Base-by-base conservation (phyloP, 2,888 invertebrate species). In the Cacoxenus indagator region DNA sequence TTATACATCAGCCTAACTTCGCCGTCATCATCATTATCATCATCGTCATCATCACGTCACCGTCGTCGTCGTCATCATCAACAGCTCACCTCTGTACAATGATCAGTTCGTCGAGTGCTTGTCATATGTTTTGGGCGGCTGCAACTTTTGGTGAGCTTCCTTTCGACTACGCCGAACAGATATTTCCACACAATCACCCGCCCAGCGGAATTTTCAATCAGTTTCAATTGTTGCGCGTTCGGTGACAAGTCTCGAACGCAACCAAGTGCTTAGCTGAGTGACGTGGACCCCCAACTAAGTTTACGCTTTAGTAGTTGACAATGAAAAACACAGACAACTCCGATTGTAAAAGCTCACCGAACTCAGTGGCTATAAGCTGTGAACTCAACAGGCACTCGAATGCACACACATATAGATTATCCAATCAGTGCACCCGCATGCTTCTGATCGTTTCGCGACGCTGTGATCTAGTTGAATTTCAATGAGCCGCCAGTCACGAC, bases 221-320 rank as follows among this genome's bases (percentile, higher is more conserved):
- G 82, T 78, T 81, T 76, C 82, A 82, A 81, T 79, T 82, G 76
- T 79, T 81, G 81, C 81, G 76, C 78, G 74, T 73, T 67, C 70
- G 65, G 78, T 82, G 82, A 82, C 82, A 82, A 80, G 78, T 76
- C 76, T 76, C 48, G 46, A 61, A 26, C 66, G 62, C 64, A 57
- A 54, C 61, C 24, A 59, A 43, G 54, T 55, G 55, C 54, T 26
- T 76, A 75, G 70, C 73, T 76, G 82, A 85, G 81, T 85, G 86
- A 85, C 83, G 78, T 73, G 84, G 87, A 87, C 86, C 86, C 78
- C 86, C 86, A 75, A 78, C 80, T 78, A 78, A 85, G 87, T 83
- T 86, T 85, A 82, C 85, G 85, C 84, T 84, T 85, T 81, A 81
- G 72, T 62, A 70, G 70, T 22, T 31, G 68, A n/a, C n/a, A n/a